Base-by-base conservation (phyloP, 2,888 invertebrate genomes). In the Cotesia congregata region DNA sequence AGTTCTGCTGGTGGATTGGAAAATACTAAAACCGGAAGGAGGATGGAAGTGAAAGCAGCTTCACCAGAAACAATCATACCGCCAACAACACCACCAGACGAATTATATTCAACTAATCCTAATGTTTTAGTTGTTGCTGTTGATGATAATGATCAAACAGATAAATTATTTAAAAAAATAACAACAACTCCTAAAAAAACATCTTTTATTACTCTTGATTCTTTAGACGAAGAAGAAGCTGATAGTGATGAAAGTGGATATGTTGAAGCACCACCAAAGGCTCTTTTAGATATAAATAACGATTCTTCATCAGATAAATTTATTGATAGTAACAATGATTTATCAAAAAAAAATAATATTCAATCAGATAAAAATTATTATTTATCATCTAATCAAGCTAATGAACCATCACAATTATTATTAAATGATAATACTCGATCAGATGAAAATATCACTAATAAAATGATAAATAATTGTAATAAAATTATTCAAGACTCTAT, bases 201-300 rank as follows among this genome's bases (percentile, higher is more conserved):
- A 0, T 69, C 77, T 9, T 87, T 87, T 77, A 78, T 87, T 72
- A 87, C 85, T 3, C 89, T 90, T 6, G 92, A 92, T 82, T 91
- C 90, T 1, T 91, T 91, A 70, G 90, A 90, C 81, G 93, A 93
- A 72, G 92, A 92, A 30, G 94, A 94, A 84, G 94, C 94, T 81
- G 94, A 94, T 85, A 96, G 96, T 88, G 97, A 97, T 85, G 97
- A 97, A 88, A 96, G 96, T 76, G 97, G 97, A 3, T 97, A 96
- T 90, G 97, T 96, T 40, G 97, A 97, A 88, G 89, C 89, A 3
- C 87, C 88, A 41, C 89, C 89, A 9, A 88, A 88, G 79, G 84
- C 80, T 59, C 79, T 82, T 5, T 72, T 82, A 9, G 69, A 73
- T 12, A 76, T 59, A 73, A 80, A 30, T 40, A 75, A 76, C 17